Base-by-base conservation (phyloP, 2,888 invertebrate genomes). In the Galerucella pusilla region DNA sequence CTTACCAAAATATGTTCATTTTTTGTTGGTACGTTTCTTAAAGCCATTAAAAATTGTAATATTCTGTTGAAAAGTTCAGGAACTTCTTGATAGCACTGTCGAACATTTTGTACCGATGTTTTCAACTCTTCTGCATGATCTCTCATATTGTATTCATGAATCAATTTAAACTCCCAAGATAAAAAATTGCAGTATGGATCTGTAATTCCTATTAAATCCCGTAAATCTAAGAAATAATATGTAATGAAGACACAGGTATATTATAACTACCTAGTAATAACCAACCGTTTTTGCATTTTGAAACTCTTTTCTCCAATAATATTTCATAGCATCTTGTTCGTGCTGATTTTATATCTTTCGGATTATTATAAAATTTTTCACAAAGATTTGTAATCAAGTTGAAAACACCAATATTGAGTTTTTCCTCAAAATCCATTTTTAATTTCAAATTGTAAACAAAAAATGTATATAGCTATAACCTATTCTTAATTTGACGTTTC, bases 81-180 rank as follows among this genome's bases (percentile, higher is more conserved):
- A 73, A 81, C 79, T 28, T 74, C 71, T 60, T 76, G 75, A 75
- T 83, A 83, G 67, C 69, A 69, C 25, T 79, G 70, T 66, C 81
- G 79, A 28, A 83, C 73, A 65, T 75, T 75, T 25, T 85, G 81
- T 14, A 77, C 75, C 71, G 80, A 81, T 59, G 78, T 76, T 71
- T 81, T 73, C 59, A 87, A 79, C 65, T 84, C 79, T 54, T 79
- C 75, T 10, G 85, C 84, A 74, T 81, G 80, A 52, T 85, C 83
- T 54, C 75, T 77, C 71, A 84, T 79, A 72, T 83, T 80, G 73
- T 84, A 83, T 16, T 83, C 74, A 73, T 83, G 82, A 61, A 79
- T 81, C 42, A 87, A 80, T n/a, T 81, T 77, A 75, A 82, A 86
- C 73, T 85, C 82, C 87, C 87, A 87, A 6, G 85, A 83, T 61